A percentile compares a stretch with the other conserved stretches of the same genome.
These are phyloP conservation scores for Eupelmus urozonus DNA, from an alignment of 2,888 invertebrate genomes.

Conservation along the genomic window DNA sequence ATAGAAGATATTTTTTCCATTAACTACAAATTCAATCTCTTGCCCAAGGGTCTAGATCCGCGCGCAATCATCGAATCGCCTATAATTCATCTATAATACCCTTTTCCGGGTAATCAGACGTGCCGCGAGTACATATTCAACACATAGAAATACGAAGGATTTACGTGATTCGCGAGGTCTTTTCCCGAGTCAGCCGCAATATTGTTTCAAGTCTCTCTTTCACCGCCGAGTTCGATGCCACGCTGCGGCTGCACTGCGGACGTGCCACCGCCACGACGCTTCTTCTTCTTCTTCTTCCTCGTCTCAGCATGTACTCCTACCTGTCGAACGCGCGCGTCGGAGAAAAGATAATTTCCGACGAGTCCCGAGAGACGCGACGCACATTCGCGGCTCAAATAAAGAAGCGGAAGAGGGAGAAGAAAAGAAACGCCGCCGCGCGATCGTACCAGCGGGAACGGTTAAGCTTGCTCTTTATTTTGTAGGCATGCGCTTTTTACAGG, in stretches of 20 bases:
- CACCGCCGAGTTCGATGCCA: too few relatives aligned
- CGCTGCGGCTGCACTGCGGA: not conserved
- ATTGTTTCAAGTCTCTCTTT: not conserved
- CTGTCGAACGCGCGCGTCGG: constrained; percentile 28
- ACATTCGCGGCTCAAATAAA: not conserved
- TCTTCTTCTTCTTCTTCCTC: not conserved
- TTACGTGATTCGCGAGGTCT: constrained; percentile 30
- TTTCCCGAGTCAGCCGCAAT: not conserved
- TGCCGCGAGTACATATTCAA: not conserved
- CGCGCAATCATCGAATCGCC: too few relatives aligned
- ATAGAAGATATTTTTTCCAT: too few relatives aligned
- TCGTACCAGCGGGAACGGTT: constrained; percentile 28
- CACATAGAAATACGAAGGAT: constrained; percentile 4
- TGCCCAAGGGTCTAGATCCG: too few relatives aligned
- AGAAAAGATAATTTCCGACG: constrained; percentile 38
- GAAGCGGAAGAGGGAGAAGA: constrained; percentile 9
- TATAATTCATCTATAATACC: not conserved
- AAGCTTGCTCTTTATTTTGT: constrained; percentile 20
- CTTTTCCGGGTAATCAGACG: not conserved
- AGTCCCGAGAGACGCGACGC: constrained; percentile 27
- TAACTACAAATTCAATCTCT: too few relatives aligned
- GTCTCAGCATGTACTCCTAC: not conserved
- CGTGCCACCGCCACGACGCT: not conserved
- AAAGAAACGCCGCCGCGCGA: constrained; percentile 8
- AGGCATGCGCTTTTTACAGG: constrained; percentile 29